Evolutionary conservation across 2,888 invertebrate species (phyloP), one percentile per base, ranked within the genome.

Genomic region (Nasonia oneida): DNA sequence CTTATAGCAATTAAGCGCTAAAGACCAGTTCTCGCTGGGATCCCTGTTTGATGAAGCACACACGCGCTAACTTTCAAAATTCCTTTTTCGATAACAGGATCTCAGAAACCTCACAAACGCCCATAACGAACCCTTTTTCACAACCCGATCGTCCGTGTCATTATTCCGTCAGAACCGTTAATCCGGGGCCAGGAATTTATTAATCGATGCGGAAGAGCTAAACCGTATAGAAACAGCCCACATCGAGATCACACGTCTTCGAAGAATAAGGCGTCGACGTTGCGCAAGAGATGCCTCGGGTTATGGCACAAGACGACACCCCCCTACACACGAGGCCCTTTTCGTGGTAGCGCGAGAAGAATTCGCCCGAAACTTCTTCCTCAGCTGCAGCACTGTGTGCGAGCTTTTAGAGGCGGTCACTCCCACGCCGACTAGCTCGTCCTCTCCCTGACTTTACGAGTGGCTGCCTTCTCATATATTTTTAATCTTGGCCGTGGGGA

Each of bases 361-460:
- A 84, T 87, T 87, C 64, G 81, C 70, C 67, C 81, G 50, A 82
- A 78, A 78, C 75, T 81, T 73, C 75, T 81, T 73, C 75, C 57
- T 37, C 15, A 15, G 47, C 33, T n/a, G n/a, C 74, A 61, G n/a
- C 74, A 61, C 39, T 79, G 75, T 76, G 76, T 83, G 88, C 82
- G 86, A 87, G 88, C 81, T 87, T 82, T 85, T 78, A 85, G 83
- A 80, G 57, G n/a, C 78, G 87, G 86, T 87, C 87, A 88, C 86
- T 88, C 88, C 86, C 88, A 87, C 88, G 87, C 18, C 57, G 57
- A 8, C n/a, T 61, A 61, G 57, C 85, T 83, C 78, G 23, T 12
- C 5, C 33, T 47, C 33, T 29, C 75, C 73, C 81, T 57, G 86
- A 86, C 57, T 81, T 87, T 87, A 84, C 88, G 83, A 87, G 82